Evolutionary conservation across 2,113 vertebrate species (phyloP).

Genomic region (Lagopus muta): DNA sequence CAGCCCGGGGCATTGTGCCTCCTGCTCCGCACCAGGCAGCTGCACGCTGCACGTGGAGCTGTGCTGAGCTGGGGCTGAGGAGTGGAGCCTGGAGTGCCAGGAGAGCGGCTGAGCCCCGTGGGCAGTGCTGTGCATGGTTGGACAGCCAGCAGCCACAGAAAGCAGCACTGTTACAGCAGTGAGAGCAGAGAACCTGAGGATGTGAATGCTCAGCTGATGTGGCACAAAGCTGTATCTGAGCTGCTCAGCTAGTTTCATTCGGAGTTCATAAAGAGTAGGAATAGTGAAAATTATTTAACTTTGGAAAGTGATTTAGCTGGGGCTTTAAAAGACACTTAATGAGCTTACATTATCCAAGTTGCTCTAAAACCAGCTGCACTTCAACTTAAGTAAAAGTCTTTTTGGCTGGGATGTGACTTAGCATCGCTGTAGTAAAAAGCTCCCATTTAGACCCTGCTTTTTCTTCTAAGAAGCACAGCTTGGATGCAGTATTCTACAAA

Average conservation of each 20-base stretch:
- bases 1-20: too few species aligned
- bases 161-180: too few species aligned
- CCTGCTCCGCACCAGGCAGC: too few species aligned
- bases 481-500: background rate
- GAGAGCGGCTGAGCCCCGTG: too few species aligned
- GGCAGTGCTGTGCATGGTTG: too few species aligned
- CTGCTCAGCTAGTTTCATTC: background rate
- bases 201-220: too few species aligned
- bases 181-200: too few species aligned
- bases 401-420: background rate
- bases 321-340: background rate
- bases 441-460: background rate
- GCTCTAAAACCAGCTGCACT: background rate
- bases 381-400: background rate
- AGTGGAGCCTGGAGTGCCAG: too few species aligned
- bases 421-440: background rate
- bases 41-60: too few species aligned
- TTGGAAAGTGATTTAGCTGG: background rate
- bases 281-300: background rate
- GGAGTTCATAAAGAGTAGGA: background rate
- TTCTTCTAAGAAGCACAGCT: background rate
- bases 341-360: background rate
- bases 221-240: background rate
- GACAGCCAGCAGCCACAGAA: too few species aligned
- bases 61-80: too few species aligned